Percentiles rank a stretch among this genome's conserved stretches.
Evolutionary conservation across 2,113 vertebrate genomes (phyloP).

Genomic region (Typhlomys cinereus): DNA sequence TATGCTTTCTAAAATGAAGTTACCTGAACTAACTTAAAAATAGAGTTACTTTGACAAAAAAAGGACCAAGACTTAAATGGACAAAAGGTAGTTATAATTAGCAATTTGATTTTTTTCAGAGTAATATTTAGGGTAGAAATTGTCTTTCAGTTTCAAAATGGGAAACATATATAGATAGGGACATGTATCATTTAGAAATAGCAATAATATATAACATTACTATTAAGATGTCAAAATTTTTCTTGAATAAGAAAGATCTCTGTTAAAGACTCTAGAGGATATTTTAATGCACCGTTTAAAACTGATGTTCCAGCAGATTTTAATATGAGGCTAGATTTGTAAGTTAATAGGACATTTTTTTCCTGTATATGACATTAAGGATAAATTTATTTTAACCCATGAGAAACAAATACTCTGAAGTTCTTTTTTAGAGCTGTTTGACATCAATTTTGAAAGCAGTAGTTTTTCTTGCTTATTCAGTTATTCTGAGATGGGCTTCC

Average conservation of each 20-base stretch:
- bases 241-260: neutral
- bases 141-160: conserved; percentile 42
- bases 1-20: no score
- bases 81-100: conserved; percentile 58
- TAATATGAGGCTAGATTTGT: neutral
- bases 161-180: neutral
- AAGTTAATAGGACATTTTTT: conserved; percentile 4
- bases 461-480: conserved; percentile 58
- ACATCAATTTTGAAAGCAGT: conserved; percentile 57
- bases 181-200: conserved; percentile 43
- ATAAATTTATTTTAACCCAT: conserved; percentile 49
- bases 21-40: conserved; percentile 22
- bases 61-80: conserved; percentile 50
- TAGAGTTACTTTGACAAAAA: conserved; percentile 3
- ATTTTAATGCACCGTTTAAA: conserved; percentile 11
- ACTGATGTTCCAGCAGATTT: neutral
- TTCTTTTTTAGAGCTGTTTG: conserved; percentile 34
- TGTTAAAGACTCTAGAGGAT: no score
- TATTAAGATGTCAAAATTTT: conserved; percentile 1
- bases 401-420: conserved; percentile 51
- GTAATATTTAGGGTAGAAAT: conserved; percentile 38
- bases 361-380: conserved; percentile 8
- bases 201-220: neutral
- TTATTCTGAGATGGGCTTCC: conserved; percentile 56
- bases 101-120: conserved; percentile 28